A percentile compares a stretch with the other conserved stretches of the same genome.
Conservation (phyloP, 2,797 vertebrate genomes). For the Galaxias olidus region DNA sequence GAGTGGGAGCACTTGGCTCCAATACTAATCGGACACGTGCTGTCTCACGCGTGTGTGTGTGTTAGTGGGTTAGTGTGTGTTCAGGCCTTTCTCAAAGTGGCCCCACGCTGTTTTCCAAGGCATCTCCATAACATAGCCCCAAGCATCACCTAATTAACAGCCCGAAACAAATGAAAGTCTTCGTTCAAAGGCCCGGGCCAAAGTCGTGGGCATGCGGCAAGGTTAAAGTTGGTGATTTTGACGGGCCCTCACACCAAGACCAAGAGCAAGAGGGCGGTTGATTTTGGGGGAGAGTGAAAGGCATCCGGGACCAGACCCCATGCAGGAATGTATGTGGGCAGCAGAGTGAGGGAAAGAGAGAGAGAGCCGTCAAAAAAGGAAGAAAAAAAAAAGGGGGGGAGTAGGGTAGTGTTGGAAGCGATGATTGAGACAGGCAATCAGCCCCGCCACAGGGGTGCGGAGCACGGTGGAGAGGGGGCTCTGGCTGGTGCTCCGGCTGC, state of each 20-base stretch:
- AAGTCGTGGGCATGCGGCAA: slow-evolving; percentile 39
- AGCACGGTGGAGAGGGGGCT: slow-evolving; percentile 57
- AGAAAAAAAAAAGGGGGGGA: slow-evolving; percentile 38
- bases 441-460: slow-evolving; percentile 59
- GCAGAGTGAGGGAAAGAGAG: slow-evolving; percentile 6
- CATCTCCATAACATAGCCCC: slow-evolving; percentile 60
- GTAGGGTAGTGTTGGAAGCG: no score
- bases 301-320: slow-evolving; percentile 6
- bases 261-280: slow-evolving; percentile 43
- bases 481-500: slow-evolving; percentile 60
- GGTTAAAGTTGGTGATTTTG: slow-evolving; percentile 53
- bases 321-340: slow-evolving; percentile 13
- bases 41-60: no score
- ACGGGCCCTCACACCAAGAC: slow-evolving; percentile 57
- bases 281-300: slow-evolving; percentile 35
- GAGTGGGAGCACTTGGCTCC: slow-evolving; percentile 48
- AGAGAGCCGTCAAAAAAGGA: slow-evolving; percentile 7
- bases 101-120: slow-evolving; percentile 55
- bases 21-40: slow-evolving; percentile 63
- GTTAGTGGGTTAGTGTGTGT: no score
- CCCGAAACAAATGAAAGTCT: slow-evolving; percentile 66
- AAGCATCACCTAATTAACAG: slow-evolving; percentile 72
- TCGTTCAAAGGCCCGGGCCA: slow-evolving; percentile 46
- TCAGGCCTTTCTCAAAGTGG: slow-evolving; percentile 36
- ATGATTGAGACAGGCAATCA: slow-evolving; percentile 76